These are phyloP conservation scores for Chaetorhynchus papuensis DNA, from an alignment of 2,113 vertebrate species.

Conservation along the genomic window DNA sequence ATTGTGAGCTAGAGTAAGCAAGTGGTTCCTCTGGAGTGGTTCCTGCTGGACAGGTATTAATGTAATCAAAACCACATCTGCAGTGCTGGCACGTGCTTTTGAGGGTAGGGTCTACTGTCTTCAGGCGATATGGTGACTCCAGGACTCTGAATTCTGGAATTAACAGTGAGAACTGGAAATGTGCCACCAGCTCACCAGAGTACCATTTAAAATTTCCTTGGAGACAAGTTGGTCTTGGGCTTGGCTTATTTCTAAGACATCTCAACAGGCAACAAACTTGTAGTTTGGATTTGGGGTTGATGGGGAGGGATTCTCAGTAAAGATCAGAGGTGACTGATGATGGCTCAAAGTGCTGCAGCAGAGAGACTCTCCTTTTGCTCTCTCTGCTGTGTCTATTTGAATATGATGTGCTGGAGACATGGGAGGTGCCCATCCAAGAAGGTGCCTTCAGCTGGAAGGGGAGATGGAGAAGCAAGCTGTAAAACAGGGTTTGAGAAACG, in stretches of 20 bases:
- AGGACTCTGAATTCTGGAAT: neutral
- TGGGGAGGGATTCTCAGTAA: neutral
- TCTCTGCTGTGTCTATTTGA: neutral
- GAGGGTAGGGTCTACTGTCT: neutral
- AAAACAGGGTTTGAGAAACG: rapidly evolving
- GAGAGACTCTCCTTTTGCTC: neutral
- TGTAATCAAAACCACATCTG: neutral
- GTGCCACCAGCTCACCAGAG: neutral
- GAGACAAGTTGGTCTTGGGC: neutral
- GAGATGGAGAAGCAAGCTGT: neutral
- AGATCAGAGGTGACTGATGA: neutral
- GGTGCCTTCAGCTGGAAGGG: neutral
- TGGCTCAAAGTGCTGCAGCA: neutral
- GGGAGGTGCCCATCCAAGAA: neutral
- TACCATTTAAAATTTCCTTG: neutral
- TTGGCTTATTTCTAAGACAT: neutral
- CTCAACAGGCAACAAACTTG: neutral
- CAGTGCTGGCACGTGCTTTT: rapidly evolving
- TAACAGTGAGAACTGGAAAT: neutral
- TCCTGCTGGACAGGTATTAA: neutral
- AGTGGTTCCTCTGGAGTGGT: neutral
- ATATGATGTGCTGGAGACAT: neutral
- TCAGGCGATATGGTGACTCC: neutral
- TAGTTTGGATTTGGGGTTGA: neutral
- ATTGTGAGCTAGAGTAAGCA: neutral